These are phyloP conservation scores for Dryoscopus gambensis DNA, from an alignment of 2,113 vertebrate genomes.

Conservation along the genomic window DNA sequence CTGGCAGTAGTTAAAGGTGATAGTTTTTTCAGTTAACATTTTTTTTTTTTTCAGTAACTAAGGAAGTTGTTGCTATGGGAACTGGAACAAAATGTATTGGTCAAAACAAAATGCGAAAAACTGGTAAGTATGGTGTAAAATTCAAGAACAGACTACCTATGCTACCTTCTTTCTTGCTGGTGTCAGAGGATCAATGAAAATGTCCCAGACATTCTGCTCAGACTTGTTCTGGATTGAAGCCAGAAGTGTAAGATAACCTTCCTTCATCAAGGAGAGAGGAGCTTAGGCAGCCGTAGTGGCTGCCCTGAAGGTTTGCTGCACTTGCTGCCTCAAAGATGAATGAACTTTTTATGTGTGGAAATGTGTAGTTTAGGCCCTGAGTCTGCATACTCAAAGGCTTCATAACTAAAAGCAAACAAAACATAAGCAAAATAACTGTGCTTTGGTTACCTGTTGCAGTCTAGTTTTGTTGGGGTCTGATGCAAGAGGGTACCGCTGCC, in stretches of 20 bases:
- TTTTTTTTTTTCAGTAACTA: conserved; percentile 62
- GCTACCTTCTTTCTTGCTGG: background rate
- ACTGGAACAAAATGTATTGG: conserved; percentile 97
- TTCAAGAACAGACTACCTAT: background rate
- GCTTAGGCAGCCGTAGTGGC: background rate
- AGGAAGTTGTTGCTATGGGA: conserved; percentile 90
- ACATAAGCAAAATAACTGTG: background rate
- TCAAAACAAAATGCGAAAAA: conserved; percentile 81
- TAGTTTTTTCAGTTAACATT: background rate
- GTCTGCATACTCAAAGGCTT: background rate
- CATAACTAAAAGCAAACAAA: background rate
- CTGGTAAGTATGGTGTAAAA: conserved; percentile 70
- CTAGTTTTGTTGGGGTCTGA: background rate
- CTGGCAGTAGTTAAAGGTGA: background rate
- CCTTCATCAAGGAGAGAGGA: background rate
- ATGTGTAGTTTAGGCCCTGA: background rate
- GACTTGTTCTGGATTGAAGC: background rate
- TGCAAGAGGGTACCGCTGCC: background rate
- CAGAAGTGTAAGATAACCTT: background rate
- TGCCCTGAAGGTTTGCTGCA: background rate
- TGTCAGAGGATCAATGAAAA: background rate
- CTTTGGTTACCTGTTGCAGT: background rate
- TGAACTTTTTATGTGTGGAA: background rate
- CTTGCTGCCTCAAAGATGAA: background rate
- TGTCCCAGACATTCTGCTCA: background rate